A percentile compares a stretch with the other conserved stretches of the same genome.
Conservation (phyloP, 2,888 invertebrate genomes). For the Mactromeris polynyma region DNA sequence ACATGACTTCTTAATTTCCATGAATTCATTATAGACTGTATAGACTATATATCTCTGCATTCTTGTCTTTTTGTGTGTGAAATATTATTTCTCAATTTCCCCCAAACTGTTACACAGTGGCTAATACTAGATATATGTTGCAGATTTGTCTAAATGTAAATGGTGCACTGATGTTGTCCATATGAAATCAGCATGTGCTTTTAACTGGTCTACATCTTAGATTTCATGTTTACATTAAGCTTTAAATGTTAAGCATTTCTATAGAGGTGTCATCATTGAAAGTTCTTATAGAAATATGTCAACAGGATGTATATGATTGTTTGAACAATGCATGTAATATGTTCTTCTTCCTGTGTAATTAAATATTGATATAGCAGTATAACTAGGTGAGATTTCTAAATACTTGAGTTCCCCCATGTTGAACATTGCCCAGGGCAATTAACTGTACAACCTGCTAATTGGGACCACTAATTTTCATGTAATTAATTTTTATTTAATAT, state of each 20-base stretch:
- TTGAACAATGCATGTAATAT: conserved; percentile 16
- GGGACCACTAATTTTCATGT: not conserved
- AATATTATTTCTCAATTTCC: no score
- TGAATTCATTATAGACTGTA: no score
- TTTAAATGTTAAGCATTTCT: not conserved
- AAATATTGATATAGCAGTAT: conserved; percentile 51
- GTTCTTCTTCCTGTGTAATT: conserved; percentile 36
- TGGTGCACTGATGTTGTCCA: not conserved
- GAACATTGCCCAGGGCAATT: not conserved
- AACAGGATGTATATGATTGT: conserved; percentile 39
- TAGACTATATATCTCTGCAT: no score
- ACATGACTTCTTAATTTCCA: no score
- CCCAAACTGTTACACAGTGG: no score
- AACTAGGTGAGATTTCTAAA: conserved; percentile 15
- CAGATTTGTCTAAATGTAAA: not conserved
- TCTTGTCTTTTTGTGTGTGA: no score
- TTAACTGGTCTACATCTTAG: not conserved
- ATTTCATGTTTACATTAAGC: not conserved
- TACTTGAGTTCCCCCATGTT: not conserved
- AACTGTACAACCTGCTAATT: conserved; percentile 10
- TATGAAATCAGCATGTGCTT: not conserved
- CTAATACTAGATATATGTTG: no score
- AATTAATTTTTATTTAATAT: conserved; percentile 7
- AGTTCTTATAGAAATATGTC: not conserved
- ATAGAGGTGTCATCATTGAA: not conserved